Base-by-base conservation (phyloP, 1,140 invertebrate genomes). In the Drosophila suzukii region DNA sequence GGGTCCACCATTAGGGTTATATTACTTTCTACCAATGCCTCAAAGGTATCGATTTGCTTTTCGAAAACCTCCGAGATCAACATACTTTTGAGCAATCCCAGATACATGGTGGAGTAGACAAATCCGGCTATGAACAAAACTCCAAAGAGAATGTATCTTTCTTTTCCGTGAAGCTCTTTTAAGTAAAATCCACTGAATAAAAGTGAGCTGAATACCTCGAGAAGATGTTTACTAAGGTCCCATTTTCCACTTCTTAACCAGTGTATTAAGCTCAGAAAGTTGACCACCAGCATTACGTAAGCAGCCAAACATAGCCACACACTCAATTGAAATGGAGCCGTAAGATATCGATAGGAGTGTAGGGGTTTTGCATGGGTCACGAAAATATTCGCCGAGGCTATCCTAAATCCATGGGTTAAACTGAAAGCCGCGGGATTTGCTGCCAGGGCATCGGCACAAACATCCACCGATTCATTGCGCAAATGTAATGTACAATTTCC, bases 61-160 rank as follows among this genome's bases (percentile, higher is more conserved):
- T 82, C 83, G 13, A 76, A 86, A 0, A 88, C 71, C 39, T 86
- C 82, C 1, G 82, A 88, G 24, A 86, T 82, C n/a, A 86, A n/a
- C 8, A 86, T 66, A 36, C 83, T 88, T 38, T 86, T 86, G 0
- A 86, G 60, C 6, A 82, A 49, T 0, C 75, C 78, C 66, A 86
- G 7, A 27, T 86, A 86, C 49, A 56, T 67, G 6, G 82, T 86
- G 44, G 82, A 88, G 49, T 72, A 86, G 2, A 86, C 76, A 12
- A 86, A 86, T 1, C 82, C 82, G 0, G 71, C 53, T 1, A 88
- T 15, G 8, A 88, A 86, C 2, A 86, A 15, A 6, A 86, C 78
- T 0, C 15, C 60, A 3, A 76, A 88, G 17, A 86, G 67, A 41
- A 86, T 82, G 7, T 82, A 86, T 0, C 71, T 62, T 2, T 67